Evolutionary conservation across 1,140 invertebrate species (phyloP), one percentile per base, ranked within the genome.

Genomic region (Pachypeltis micranthus): DNA sequence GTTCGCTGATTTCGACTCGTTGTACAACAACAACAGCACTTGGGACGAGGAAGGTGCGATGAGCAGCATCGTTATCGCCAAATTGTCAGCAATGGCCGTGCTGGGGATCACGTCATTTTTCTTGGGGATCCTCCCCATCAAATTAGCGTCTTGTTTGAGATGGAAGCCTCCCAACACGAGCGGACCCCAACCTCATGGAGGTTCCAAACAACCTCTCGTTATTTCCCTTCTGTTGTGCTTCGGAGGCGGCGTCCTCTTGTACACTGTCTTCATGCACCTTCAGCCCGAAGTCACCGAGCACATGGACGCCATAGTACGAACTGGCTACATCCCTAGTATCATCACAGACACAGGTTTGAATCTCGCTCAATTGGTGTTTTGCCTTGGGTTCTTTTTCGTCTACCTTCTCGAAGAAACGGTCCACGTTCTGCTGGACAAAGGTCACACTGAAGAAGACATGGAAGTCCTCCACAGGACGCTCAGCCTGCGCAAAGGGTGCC

Each of bases 231-330:
- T 88, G 51, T 77, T 87, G 21, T 88, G 86, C 71, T 88, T 88
- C 72, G 87, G 87, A 12, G 88, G 85, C n/a, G 88, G 88, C 1
- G 88, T 91, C 1, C 77, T 91, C 31, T 72, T 91, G 14, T 87
- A 83, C 67, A 90, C 88, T 1, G 85, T 85, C 21, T 85, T 90
- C 69, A 72, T 88, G 2, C 87, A 91, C 70, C 76, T 91, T 51
- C 81, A 89, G 44, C 87, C 88, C 1, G 88, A 90, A 73, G 83
- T 87, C 0, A 76, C 84, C 31, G 79, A 80, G 60, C 77, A 75
- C 63, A 78, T 83, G 16, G 73, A 76, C 7, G 65, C 65, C 1
- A 65, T 79, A 12, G 65, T 73, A 27, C 55, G 66, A 4, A 72
- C 74, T 1, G 75, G 75, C 1, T 68, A 78, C 2, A 34, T 73